Evolutionary conservation across 2,113 vertebrate genomes (phyloP).

Genomic region (Spea bombifrons): DNA sequence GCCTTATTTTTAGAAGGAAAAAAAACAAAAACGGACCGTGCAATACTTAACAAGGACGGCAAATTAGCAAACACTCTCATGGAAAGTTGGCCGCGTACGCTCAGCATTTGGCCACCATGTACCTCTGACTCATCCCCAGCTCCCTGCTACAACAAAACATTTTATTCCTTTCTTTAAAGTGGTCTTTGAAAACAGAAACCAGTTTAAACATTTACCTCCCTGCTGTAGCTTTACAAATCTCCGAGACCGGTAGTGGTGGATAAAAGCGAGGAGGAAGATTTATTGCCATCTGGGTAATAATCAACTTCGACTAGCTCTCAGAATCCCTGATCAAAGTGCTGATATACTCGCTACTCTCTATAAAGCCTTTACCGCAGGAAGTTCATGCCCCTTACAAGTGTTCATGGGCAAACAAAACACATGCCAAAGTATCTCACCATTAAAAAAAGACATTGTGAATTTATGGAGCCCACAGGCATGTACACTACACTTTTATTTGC

Average conservation of each 20-base stretch:
- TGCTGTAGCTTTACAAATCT: slow-evolving; percentile 55
- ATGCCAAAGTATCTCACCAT: slow-evolving; percentile 46
- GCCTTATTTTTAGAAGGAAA: no score
- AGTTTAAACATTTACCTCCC: slow-evolving; percentile 35
- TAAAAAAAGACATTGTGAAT: slow-evolving; percentile 44
- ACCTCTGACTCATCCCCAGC: not conserved
- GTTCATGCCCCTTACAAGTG: slow-evolving; percentile 50
- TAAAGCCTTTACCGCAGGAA: slow-evolving; percentile 46
- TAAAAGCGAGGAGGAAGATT: slow-evolving; percentile 62
- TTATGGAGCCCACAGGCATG: slow-evolving; percentile 48
- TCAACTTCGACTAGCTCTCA: slow-evolving; percentile 56
- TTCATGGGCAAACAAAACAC: slow-evolving; percentile 52
- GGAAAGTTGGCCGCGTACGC: not conserved
- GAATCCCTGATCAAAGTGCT: slow-evolving; percentile 52
- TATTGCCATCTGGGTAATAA: slow-evolving; percentile 63
- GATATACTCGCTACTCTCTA: slow-evolving; percentile 47
- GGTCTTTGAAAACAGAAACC: slow-evolving; percentile 69
- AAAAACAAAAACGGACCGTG: no score
- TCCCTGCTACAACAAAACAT: slow-evolving; percentile 2
- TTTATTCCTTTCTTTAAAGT: not conserved
- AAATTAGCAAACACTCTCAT: not conserved
- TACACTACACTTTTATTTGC: slow-evolving; percentile 54
- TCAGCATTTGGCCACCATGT: not conserved
- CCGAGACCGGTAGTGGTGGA: slow-evolving; percentile 58
- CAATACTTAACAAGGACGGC: not conserved